Base-by-base conservation (phyloP, 2,113 vertebrate genomes). In the Microtus montanus region DNA sequence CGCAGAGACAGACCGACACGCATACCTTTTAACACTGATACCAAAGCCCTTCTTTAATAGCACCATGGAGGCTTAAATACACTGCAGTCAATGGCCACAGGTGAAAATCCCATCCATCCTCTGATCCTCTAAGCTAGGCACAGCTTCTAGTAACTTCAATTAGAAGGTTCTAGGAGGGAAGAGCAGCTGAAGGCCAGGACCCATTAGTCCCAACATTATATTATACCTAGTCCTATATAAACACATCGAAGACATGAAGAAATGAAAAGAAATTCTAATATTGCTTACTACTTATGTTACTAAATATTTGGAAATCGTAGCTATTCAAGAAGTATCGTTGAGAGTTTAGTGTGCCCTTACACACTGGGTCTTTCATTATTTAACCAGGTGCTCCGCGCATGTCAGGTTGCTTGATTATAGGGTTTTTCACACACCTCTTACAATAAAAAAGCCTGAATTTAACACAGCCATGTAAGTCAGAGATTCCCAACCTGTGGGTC, bases 201-300 rank as follows among this genome's bases (percentile, higher is more conserved):
- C 0, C 49, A 52, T 52, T 13, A 52, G 49, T 52, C 13, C 49
- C 49, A 52, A 52, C 49, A 52, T 14, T 52, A 52, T 71, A 71
- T n/a, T 26, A 71, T 5, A 20, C 15, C 35, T 35, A 71, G 33
- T 70, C 68, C 68, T 35, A 70, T 6, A 70, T 78, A 22, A 86
- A 82, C 24, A 47, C 8, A 49, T 66, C 83, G 68, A 71, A 54
- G n/a, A 86, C 30, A 66, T 24, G 28, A 94, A 41, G 44, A 89
- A 95, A 95, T 87, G 28, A 95, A 93, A 93, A 54, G n/a, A 73
- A 80, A 61, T 68, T 93, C 52, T 68, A 95, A 87, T 66, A 87
- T 15, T 70, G 44, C 78, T 93, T 68, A 92, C 47, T 71, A 80
- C 70, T 92, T 91, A 63, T 5, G 28, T 58, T 79, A 71, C 33